These are phyloP conservation scores for Sycobia sp. DNA, from an alignment of 1,140 invertebrate genomes.

Conservation along the genomic window DNA sequence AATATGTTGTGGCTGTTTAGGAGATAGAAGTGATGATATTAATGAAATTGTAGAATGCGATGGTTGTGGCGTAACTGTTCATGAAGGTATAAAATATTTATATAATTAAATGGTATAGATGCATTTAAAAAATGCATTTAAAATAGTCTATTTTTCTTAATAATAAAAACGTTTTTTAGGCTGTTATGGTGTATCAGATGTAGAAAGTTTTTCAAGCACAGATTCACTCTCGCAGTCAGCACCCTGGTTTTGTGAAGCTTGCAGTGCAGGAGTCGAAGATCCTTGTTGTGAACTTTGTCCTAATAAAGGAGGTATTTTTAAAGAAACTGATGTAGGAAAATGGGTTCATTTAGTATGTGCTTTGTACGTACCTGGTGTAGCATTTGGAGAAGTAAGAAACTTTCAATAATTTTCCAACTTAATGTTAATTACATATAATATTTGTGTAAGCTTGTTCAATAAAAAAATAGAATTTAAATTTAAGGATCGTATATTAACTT, in stretches of 20 bases:
- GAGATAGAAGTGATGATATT: constrained; percentile 87
- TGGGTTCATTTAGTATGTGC: constrained; percentile 99
- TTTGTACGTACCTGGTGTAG: constrained; percentile 94
- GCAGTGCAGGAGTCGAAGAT: constrained; percentile 85
- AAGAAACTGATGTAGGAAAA: constrained; percentile 93
- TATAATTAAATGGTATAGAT: constrained; percentile 7
- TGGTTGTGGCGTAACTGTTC: constrained; percentile 92
- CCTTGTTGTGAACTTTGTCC: constrained; percentile 89
- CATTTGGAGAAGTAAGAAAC: constrained; percentile 80
- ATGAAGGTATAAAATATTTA: constrained; percentile 73
- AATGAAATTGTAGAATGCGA: constrained; percentile 98
- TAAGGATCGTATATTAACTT: no score
- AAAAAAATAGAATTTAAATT: no score
- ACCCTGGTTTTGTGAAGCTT: constrained; percentile 99
- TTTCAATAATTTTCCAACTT: constrained; percentile 16
- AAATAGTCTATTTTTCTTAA: not conserved
- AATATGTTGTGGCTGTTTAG: constrained; percentile 92
- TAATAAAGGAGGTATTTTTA: constrained; percentile 86
- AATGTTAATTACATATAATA: no score
- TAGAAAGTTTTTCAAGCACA: constrained; percentile 86
- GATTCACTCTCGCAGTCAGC: constrained; percentile 92
- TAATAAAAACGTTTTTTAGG: constrained; percentile 58
- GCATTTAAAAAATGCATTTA: not conserved
- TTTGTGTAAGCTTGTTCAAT: no score
- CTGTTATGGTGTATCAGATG: constrained; percentile 95